A percentile compares a stretch with the other conserved stretches of the same genome.
Evolutionary conservation across 1,140 invertebrate species (phyloP).

Genomic region (Mycetomoellerius zeteki): DNA sequence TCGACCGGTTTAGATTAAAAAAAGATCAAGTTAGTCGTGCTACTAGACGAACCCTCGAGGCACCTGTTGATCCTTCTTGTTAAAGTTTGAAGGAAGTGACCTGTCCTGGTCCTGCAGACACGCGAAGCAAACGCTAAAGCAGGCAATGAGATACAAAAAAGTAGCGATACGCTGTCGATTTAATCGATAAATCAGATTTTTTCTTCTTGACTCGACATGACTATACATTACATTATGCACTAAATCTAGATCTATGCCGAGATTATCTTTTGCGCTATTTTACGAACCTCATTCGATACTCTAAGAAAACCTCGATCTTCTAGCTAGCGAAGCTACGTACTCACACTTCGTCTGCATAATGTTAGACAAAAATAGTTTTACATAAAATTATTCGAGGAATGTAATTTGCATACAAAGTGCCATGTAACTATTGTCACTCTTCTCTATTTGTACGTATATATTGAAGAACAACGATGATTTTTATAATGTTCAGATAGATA

Average conservation of each 20-base stretch:
- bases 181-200: conserved; percentile 49
- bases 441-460: conserved; percentile 12
- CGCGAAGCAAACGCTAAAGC: conserved; percentile 61
- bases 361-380: conserved; percentile 32
- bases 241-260: conserved; percentile 12
- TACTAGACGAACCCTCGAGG: conserved; percentile 73
- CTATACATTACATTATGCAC: conserved; percentile 9
- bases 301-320: conserved; percentile 7
- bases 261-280: conserved; percentile 46
- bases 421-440: background rate
- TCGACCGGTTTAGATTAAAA: conserved; percentile 57
- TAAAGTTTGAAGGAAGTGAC: conserved; percentile 84
- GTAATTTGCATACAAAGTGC: conserved; percentile 38
- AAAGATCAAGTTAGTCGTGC: conserved; percentile 61
- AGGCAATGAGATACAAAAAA: conserved; percentile 56
- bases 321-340: background rate
- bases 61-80: conserved; percentile 85
- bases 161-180: conserved; percentile 3
- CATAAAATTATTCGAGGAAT: conserved; percentile 27
- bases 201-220: background rate
- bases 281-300: background rate
- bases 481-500: background rate
- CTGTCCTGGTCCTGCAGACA: conserved; percentile 76
- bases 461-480: background rate
- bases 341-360: conserved; percentile 18